Evolutionary conservation across 2,797 vertebrate species (phyloP).

Genomic region (Mormyrus proboscirostris): DNA sequence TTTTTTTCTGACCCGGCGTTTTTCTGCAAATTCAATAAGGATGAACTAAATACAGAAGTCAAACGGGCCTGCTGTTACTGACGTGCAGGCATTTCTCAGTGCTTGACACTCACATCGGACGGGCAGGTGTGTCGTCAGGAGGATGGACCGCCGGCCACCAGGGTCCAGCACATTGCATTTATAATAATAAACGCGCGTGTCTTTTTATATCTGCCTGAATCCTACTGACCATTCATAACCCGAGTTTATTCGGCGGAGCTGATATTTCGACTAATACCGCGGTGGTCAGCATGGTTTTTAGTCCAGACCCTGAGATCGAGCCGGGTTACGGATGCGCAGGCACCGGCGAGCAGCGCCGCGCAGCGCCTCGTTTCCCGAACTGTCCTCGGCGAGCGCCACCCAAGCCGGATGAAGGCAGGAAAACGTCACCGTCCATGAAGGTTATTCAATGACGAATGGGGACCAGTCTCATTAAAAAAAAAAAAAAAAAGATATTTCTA

Average conservation of each 20-base stretch:
- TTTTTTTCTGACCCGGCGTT: not conserved
- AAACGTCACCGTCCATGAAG: constrained; percentile 26
- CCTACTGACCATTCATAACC: not conserved
- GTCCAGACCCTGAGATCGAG: not conserved
- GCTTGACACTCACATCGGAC: constrained; percentile 17
- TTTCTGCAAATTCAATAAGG: not conserved
- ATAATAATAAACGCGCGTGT: constrained; percentile 14
- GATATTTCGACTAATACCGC: not conserved
- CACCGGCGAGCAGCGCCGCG: constrained; percentile 24
- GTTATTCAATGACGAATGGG: constrained; percentile 28
- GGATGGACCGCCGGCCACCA: not conserved
- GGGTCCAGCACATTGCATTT: constrained; percentile 35
- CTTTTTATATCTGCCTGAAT: not conserved
- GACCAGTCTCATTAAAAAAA: not conserved
- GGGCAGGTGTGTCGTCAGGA: constrained; percentile 33
- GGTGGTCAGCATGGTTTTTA: not conserved
- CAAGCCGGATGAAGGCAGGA: not conserved
- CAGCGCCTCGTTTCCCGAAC: constrained; percentile 27
- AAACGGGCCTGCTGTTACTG: constrained; percentile 18
- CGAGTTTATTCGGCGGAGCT: not conserved
- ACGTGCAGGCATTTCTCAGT: constrained; percentile 44
- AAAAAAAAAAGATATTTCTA: not conserved
- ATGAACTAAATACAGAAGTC: not conserved
- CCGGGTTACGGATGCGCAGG: not conserved
- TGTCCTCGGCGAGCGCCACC: not conserved